Evolutionary conservation across 30 jellyfish, hydroid and myxozoan genomes (phyloP), one percentile per base, ranked within the genome.

Genomic region (Aurelia sp.): DNA sequence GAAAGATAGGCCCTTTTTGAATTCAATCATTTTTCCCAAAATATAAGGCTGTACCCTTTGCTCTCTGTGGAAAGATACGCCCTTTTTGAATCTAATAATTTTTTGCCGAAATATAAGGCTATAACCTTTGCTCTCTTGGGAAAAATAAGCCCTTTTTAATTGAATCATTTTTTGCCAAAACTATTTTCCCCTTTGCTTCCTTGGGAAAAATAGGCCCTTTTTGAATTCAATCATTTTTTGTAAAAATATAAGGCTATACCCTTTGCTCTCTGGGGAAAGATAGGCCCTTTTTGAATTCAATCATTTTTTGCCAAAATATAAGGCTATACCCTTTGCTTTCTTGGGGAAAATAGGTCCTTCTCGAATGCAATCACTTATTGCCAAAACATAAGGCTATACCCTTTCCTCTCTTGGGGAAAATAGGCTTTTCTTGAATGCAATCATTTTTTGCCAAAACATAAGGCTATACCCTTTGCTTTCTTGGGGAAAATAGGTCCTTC

Each of bases 391-490:
- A 38, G 48, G 48, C 48, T 38, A 1, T 38, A 38, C 48, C 48
- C 8, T 38, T 38, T 38, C 6, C 48, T 38, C 3, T 38, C 8
- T 38, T 38, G 9, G 7, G 3, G 48, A 38, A 38, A 38, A 38
- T 38, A 38, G 48, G 48, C 48, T 3, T 2, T 0, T 24, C 8
- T 65, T 11, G n/a, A 21, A 20, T 11, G 3, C 0, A 65, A 0
- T 9, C 3, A 65, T 24, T 65, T 65, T 64, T 8, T 3, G 5
- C 17, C 76, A 20, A 65, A 65, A 65, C 0, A n/a, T 0, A 65
- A 19, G 76, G 76, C 76, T 65, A 24, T 65, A 21, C 41, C 53
- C 76, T 65, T 65, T 16, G 53, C 76, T 65, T 65, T 24, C 8
- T 18, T 9, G 10, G 4, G 3, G 5, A 65, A 65, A 18, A 24